Evolutionary conservation across 53 echinoderm and acorn worm species (phyloP), one percentile per base, ranked within the genome.

Genomic region (Hippasteria phrygiana): DNA sequence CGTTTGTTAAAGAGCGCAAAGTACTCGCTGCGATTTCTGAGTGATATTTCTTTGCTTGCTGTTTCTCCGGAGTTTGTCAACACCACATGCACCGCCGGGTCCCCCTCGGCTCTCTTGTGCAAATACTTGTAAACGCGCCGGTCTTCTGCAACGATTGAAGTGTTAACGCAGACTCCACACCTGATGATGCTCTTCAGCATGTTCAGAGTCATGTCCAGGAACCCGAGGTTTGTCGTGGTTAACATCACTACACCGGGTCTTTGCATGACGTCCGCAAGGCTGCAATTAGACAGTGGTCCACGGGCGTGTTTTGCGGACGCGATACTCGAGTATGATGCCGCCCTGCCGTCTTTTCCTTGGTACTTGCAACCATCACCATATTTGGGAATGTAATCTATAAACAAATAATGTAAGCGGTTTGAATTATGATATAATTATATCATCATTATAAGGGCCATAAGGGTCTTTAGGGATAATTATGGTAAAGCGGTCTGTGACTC

Each of bases 1-100:
- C 88, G 88, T 33, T 75, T 87, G 74, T 75, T 74, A 0, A 87
- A 29, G 8, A 87, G 40, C 1, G 45, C 29, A 8, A 38, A 66
- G 40, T 87, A 87, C 33, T 22, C 22, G 14, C 47, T 33, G 1
- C 32, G 18, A 7, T 72, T 0, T 12, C 5, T n/a, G 26, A 36
- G 14, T 22, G 2, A 3, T 14, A 51, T 28, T 34, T 76, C 53
- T 4, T 32, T 27, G 24, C 14, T 24, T 1, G n/a, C 0, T 18
- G n/a, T 18, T 3, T 40, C 36, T 55, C 79, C 79, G 0, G 79
- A 78, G 24, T 55, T 50, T 5, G 79, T 78, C 22, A 17, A 18
- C 37, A 59, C 24, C n/a, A 78, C 62, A 17, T 56, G 37, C 39
- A 78, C 26, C 10, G 38, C 75, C 4, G 75, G 75, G 38, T 78